Evolutionary conservation across 2,113 vertebrate species (phyloP).

Genomic region (Coregonus clupeaformis): DNA sequence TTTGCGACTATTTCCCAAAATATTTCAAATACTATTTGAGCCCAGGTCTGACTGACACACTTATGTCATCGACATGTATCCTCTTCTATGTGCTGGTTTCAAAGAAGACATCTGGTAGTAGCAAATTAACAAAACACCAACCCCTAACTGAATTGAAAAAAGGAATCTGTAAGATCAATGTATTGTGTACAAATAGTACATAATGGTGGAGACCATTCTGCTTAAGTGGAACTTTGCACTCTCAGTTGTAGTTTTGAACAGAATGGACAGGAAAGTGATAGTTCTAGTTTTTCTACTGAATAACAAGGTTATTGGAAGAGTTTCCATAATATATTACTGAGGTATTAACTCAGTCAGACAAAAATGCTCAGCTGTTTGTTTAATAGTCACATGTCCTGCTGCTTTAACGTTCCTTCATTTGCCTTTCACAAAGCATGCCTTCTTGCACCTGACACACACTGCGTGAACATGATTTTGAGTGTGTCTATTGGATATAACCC

Average conservation of each 20-base stretch:
- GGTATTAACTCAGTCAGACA: conserved; percentile 27
- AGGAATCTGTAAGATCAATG: too few species aligned
- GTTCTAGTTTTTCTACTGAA: not conserved
- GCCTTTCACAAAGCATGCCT: conserved; percentile 2
- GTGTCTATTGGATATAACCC: not conserved
- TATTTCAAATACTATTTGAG: too few species aligned
- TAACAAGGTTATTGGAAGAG: not conserved
- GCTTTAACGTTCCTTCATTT: conserved; percentile 40
- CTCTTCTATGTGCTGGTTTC: not conserved
- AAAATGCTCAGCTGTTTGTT: conserved; percentile 35
- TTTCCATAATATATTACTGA: not conserved
- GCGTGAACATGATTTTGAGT: not conserved
- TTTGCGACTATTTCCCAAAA: too few species aligned
- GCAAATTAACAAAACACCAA: too few species aligned
- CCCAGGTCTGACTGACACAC: not conserved
- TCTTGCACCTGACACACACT: not conserved
- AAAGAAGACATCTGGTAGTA: not conserved
- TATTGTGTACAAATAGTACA: too few species aligned
- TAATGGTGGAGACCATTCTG: too few species aligned
- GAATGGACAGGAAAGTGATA: not conserved
- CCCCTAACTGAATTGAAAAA: not conserved
- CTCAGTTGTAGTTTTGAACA: not conserved
- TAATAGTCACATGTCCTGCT: conserved; percentile 30
- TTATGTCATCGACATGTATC: not conserved
- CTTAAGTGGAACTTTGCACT: not conserved